These are phyloP conservation scores for Okapia johnstoni DNA, from an alignment of 2,113 vertebrate species.

Conservation along the genomic window DNA sequence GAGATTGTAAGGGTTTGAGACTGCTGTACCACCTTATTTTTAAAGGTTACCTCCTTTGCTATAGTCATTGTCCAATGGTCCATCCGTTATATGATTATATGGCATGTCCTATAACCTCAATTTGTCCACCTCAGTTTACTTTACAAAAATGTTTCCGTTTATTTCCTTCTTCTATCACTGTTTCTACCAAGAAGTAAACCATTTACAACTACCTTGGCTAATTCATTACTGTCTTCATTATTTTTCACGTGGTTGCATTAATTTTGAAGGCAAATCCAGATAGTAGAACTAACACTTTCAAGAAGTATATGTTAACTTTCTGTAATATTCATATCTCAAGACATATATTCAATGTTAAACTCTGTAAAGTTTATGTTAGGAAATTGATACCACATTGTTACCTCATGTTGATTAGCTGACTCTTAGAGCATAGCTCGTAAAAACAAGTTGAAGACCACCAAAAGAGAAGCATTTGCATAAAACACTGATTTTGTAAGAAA, in stretches of 20 bases:
- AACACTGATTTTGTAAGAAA: not conserved
- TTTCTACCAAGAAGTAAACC: not conserved
- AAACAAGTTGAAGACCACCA: not conserved
- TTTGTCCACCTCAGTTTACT: not conserved
- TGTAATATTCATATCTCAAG: not conserved
- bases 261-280: not conserved
- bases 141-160: not conserved
- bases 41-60: not conserved
- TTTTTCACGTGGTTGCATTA: not conserved
- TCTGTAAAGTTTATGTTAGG: not conserved
- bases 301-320: not conserved
- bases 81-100: not conserved
- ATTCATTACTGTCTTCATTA: not conserved
- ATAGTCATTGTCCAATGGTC: not conserved
- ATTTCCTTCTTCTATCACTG: not conserved
- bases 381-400: not conserved
- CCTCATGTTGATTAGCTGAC: not conserved
- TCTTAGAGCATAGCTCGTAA: not conserved
- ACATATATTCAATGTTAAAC: not conserved
- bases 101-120: not conserved
- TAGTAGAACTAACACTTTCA: not conserved
- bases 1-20: not conserved
- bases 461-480: not conserved
- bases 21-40: not conserved
- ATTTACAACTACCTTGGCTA: not conserved